phyloP scores from a whole-genome alignment of 2,888 invertebrate genomes.

The Embidobia sp. region DNA sequence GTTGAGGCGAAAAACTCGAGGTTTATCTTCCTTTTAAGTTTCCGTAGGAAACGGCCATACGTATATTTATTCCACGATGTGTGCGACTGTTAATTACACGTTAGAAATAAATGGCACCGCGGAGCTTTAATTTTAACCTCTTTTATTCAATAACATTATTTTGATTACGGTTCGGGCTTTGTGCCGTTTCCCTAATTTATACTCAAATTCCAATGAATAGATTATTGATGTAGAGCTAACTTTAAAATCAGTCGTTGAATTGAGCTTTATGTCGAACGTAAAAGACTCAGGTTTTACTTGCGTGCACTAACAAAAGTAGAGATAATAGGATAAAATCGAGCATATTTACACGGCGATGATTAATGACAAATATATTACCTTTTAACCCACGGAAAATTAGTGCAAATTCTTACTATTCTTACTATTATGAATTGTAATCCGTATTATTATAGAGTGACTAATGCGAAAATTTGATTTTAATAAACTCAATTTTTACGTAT shows the following conservation, averaged over 20 bases:
- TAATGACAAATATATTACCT: too few relatives aligned
- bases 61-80: constrained; percentile 9
- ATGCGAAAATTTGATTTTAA: neutral
- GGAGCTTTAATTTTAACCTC: constrained; percentile 5
- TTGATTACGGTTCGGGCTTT: constrained; percentile 2
- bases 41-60: neutral
- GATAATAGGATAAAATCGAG: too few relatives aligned
- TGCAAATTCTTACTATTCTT: constrained; percentile 2
- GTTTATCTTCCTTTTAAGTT: constrained; percentile 18
- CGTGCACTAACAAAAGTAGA: too few relatives aligned
- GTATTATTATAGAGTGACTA: constrained; percentile 2
- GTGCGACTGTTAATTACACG: constrained; percentile 1
- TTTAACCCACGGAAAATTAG: too few relatives aligned
- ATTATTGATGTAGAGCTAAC: neutral
- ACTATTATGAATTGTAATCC: constrained; percentile 5
- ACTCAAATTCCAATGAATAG: constrained; percentile 5
- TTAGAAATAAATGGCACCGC: too few relatives aligned
- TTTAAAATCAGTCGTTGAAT: neutral
- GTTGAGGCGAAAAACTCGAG: constrained; percentile 16
- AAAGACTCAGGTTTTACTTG: neutral
- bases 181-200: neutral
- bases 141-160: constrained; percentile 15
- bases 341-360: too few relatives aligned
- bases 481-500: too few relatives aligned
- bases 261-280: neutral